Evolutionary conservation across 2,888 invertebrate species (phyloP).

Genomic region (Cryptocheilus praepositus): DNA sequence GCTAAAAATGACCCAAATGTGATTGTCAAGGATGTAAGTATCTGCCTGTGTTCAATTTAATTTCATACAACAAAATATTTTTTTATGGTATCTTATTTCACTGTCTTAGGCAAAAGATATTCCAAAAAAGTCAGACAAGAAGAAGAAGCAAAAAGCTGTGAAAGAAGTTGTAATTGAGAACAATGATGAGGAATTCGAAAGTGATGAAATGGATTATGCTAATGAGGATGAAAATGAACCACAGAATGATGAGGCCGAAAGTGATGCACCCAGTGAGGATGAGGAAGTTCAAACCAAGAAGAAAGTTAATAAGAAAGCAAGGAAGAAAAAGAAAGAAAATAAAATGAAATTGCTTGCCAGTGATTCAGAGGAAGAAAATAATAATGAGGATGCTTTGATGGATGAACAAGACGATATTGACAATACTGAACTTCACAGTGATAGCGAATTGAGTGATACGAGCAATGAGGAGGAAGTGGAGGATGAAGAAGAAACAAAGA

Average conservation of each 20-base stretch:
- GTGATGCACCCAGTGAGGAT: slow-evolving; percentile 1
- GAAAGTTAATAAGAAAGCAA: slow-evolving; percentile 25
- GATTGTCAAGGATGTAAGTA: slow-evolving; percentile 10
- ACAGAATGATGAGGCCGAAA: neutral
- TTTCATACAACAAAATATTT: neutral
- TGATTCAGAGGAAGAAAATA: slow-evolving; percentile 35
- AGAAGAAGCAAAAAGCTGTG: slow-evolving; percentile 5
- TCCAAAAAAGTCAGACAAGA: slow-evolving; percentile 9
- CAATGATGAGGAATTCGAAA: slow-evolving; percentile 7
- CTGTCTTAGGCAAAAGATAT: neutral
- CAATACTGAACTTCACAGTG: slow-evolving; percentile 64
- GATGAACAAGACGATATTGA: slow-evolving; percentile 65
- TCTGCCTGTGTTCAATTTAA: neutral
- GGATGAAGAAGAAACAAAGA: slow-evolving; percentile 62
- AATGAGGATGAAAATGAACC: slow-evolving; percentile 3
- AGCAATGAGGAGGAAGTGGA: slow-evolving; percentile 60
- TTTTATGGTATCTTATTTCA: neutral
- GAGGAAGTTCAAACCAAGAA: slow-evolving; percentile 7
- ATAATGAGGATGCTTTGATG: slow-evolving; percentile 39
- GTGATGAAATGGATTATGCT: slow-evolving; percentile 9
- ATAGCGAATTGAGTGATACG: slow-evolving; percentile 21
- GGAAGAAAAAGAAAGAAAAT: slow-evolving; percentile 28
- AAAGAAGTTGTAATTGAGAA: neutral
- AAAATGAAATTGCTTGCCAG: slow-evolving; percentile 17
- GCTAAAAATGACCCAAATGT: slow-evolving; percentile 11